Base-by-base conservation (phyloP, 2,113 vertebrate species). In the Nothoprocta pentlandii region DNA sequence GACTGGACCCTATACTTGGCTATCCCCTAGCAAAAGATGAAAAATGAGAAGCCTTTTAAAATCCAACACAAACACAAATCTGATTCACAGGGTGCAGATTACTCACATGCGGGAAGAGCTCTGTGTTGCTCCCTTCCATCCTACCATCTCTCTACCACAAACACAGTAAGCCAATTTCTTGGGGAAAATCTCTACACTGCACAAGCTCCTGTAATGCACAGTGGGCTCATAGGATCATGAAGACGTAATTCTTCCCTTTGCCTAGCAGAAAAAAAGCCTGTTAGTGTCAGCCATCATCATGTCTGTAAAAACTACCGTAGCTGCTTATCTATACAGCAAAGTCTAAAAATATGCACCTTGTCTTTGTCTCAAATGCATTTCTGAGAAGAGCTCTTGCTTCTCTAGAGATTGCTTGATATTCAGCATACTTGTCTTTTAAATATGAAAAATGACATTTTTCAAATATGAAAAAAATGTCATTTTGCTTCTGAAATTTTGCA, bases 381-480 rank as follows among this genome's bases (percentile, higher is more conserved):
- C 75, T 95, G 75, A 94, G 92, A 95, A 94, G 93, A 95, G 84
- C 79, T 94, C 73, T 95, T 94, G 93, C 76, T 61, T 96, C 94
- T 96, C 94, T 89, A 81, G 95, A 94, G 94, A 85, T 83, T 95
- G 92, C 96, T 97, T 98, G 93, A 93, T 97, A 94, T 96, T 97
- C 96, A 95, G 94, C 93, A 93, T 87, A 62, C 69, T 89, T 93
- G 78, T 92, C 86, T 97, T 90, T 94, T 97, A 97, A 97, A 97
- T 94, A 96, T 85, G 83, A 95, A 39, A 39, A 39, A 39, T 39
- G 36, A 39, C 36, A 39, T 39, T 39, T 39, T 39, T 39, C 36
- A 39, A 39, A 39, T 39, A 39, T 39, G 36, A 39, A 97, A 92
- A 96, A 97, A 95, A 84, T 97, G 85, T 92, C 93, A 93, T 97